These are phyloP conservation scores for Kryptolebias marmoratus DNA, from an alignment of 2,113 vertebrate genomes.

Conservation along the genomic window DNA sequence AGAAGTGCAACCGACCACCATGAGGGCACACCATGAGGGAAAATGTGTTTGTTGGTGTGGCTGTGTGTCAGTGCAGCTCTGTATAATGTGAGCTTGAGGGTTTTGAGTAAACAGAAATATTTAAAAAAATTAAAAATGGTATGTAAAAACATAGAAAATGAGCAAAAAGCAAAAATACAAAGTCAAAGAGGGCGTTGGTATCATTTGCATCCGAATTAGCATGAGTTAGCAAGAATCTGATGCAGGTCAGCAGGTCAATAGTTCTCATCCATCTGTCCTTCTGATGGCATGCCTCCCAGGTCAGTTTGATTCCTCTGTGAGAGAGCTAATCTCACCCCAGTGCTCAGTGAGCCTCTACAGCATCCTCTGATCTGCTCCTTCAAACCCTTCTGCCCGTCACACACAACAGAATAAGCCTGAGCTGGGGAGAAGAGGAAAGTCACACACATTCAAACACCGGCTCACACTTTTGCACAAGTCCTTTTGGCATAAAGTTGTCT, in stretches of 20 bases:
- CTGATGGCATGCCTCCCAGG: constrained; percentile 78
- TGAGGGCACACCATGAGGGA: constrained; percentile 72
- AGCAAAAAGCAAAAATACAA: neutral
- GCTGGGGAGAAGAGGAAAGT: constrained; percentile 21
- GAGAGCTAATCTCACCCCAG: constrained; percentile 75
- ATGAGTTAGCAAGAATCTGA: constrained; percentile 74
- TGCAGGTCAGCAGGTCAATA: constrained; percentile 79
- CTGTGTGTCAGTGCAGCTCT: neutral
- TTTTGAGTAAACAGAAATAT: neutral
- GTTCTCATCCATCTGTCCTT: constrained; percentile 82
- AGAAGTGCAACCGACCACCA: constrained; percentile 79
- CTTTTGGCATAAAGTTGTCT: neutral
- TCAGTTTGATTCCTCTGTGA: constrained; percentile 76
- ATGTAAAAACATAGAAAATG: neutral
- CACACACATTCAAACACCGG: constrained; percentile 8
- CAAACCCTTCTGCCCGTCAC: constrained; percentile 53
- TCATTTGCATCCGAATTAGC: constrained; percentile 76
- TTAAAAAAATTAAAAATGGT: neutral
- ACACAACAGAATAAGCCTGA: constrained; percentile 43
- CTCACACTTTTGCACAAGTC: neutral
- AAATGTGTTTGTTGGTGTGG: constrained; percentile 40
- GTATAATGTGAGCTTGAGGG: neutral
- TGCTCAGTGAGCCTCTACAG: constrained; percentile 76
- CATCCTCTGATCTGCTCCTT: constrained; percentile 77
- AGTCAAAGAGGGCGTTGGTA: constrained; percentile 68